Conservation (phyloP, 2,888 invertebrate genomes). For the Lydus trimaculatus region DNA sequence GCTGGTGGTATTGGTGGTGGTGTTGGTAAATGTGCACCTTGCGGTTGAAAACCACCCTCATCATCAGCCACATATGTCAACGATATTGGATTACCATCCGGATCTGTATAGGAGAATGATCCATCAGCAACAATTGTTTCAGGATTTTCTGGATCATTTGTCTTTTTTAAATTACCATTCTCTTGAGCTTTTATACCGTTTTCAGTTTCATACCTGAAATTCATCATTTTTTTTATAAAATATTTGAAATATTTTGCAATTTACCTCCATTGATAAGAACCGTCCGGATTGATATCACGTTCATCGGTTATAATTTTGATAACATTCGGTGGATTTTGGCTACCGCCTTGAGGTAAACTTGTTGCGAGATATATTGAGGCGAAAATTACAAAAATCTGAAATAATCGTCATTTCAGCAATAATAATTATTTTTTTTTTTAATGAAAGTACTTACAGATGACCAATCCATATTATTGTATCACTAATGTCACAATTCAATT, state of each 20-base stretch:
- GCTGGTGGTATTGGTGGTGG: slow-evolving; percentile 79
- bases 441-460: slow-evolving; percentile 37
- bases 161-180: slow-evolving; percentile 77
- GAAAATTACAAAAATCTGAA: slow-evolving; percentile 12
- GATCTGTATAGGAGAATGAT: slow-evolving; percentile 72
- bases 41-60: slow-evolving; percentile 66
- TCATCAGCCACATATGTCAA: slow-evolving; percentile 77
- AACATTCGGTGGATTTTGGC: slow-evolving; percentile 60
- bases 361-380: slow-evolving; percentile 44
- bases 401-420: too few relatives aligned
- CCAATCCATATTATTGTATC: slow-evolving; percentile 40
- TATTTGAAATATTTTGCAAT: slow-evolving; percentile 40
- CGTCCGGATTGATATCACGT: slow-evolving; percentile 75
- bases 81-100: slow-evolving; percentile 74
- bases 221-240: background rate
- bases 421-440: background rate
- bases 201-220: slow-evolving; percentile 78
- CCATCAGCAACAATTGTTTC: slow-evolving; percentile 75
- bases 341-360: slow-evolving; percentile 65
- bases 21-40: slow-evolving; percentile 77
- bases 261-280: slow-evolving; percentile 77
- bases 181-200: slow-evolving; percentile 85
- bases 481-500: slow-evolving; percentile 6
- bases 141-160: slow-evolving; percentile 70
- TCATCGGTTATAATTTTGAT: slow-evolving; percentile 74